Evolutionary conservation across 2,888 invertebrate species (phyloP).

Genomic region (Lasioglossum calceatum): DNA sequence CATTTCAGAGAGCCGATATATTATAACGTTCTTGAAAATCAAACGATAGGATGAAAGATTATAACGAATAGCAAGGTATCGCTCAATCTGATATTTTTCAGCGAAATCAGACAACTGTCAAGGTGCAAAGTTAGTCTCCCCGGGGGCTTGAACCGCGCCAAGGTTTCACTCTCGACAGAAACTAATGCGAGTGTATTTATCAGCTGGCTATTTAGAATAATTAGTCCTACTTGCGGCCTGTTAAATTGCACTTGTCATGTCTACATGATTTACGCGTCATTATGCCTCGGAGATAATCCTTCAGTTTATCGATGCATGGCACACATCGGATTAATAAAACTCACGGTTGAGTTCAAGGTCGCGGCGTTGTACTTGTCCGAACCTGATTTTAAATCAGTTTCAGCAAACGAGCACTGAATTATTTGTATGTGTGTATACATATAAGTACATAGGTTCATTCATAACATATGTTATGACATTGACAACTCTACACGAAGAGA

Average conservation of each 20-base stretch:
- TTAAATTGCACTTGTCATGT: slow-evolving; percentile 13
- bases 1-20: not conserved
- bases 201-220: slow-evolving; percentile 7
- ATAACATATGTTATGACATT: not conserved
- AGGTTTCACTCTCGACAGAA: slow-evolving; percentile 7
- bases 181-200: slow-evolving; percentile 12
- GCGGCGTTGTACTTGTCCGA: not conserved
- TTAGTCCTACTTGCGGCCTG: slow-evolving; percentile 13
- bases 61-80: not conserved
- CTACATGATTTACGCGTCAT: slow-evolving; percentile 9
- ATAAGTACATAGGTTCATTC: not conserved
- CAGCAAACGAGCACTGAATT: not conserved
- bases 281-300: not conserved
- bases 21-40: not conserved
- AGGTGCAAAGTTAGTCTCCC: not conserved
- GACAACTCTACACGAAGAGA: not conserved
- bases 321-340: slow-evolving; percentile 11
- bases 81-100: not conserved
- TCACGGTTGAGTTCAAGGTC: slow-evolving; percentile 7
- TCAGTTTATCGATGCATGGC: slow-evolving; percentile 4
- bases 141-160: not conserved
- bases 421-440: not conserved
- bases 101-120: not conserved
- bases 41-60: not conserved
- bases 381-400: not conserved